A percentile compares a stretch with the other conserved stretches of the same genome.
Conservation (phyloP, 2,888 invertebrate genomes). For the Microctonus brassicae region DNA sequence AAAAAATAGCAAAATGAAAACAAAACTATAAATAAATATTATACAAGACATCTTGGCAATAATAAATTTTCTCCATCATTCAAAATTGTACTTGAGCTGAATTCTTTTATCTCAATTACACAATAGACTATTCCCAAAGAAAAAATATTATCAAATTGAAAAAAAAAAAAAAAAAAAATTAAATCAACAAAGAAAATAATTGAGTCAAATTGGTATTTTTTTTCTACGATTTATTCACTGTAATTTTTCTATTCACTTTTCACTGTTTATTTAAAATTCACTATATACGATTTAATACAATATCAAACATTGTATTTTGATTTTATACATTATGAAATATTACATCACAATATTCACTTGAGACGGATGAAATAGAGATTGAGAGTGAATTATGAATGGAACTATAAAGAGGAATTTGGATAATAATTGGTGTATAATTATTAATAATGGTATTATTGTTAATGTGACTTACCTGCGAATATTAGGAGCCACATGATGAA, state of each 20-base stretch:
- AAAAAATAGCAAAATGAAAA: too few relatives aligned
- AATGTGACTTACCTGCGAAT: slow-evolving; percentile 64
- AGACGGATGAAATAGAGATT: neutral
- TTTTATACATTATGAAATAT: neutral
- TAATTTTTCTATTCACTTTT: neutral
- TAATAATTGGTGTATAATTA: neutral
- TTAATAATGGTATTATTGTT: neutral
- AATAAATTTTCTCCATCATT: neutral
- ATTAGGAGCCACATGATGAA: slow-evolving; percentile 67
- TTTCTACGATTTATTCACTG: neutral
- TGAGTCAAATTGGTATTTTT: neutral
- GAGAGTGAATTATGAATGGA: neutral
- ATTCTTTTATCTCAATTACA: neutral
- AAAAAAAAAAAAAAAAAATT: neutral
- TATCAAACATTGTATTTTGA: neutral
- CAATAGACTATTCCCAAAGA: neutral
- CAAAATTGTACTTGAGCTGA: neutral
- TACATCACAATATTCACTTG: neutral
- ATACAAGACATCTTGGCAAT: neutral
- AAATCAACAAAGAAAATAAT: neutral
- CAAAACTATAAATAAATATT: neutral
- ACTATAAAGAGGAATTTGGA: neutral
- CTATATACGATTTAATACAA: neutral
- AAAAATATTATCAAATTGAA: neutral
- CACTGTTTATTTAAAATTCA: slow-evolving; percentile 1